Conservation (phyloP, 2,797 vertebrate species). For the Poeciliopsis paucimaculata region DNA sequence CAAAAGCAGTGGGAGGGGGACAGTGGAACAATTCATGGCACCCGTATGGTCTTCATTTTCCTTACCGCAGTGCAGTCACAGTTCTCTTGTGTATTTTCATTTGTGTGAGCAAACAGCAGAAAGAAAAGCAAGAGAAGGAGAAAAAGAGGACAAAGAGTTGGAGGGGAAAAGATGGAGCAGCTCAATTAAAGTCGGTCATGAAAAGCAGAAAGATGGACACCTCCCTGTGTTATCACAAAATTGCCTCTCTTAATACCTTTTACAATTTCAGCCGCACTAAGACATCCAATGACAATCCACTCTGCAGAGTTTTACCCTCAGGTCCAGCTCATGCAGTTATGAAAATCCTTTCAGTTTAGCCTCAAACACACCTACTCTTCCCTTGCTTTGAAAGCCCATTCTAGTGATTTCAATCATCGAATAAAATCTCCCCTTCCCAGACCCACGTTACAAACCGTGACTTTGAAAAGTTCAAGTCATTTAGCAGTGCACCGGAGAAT, state of each 20-base stretch:
- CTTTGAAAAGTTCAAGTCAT: conserved; percentile 68
- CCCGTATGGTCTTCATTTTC: conserved; percentile 72
- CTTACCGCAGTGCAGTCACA: conserved; percentile 58
- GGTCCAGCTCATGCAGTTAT: conserved; percentile 41
- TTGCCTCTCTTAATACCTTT: conserved; percentile 36
- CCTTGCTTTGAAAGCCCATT: conserved; percentile 35
- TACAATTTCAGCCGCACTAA: conserved; percentile 34
- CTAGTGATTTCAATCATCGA: conserved; percentile 60
- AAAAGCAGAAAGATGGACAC: conserved; percentile 39
- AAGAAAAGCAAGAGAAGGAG: conserved; percentile 9
- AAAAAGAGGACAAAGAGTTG: conserved; percentile 26
- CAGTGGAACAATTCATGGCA: conserved; percentile 69
- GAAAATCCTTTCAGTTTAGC: conserved; percentile 62
- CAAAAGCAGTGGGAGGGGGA: conserved; percentile 66
- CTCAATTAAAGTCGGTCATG: conserved; percentile 34
- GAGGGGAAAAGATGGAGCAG: conserved; percentile 25
- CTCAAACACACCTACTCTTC: conserved; percentile 47
- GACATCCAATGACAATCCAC: conserved; percentile 39
- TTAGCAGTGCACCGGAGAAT: conserved; percentile 53
- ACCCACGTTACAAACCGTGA: conserved; percentile 45
- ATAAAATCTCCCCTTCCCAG: conserved; percentile 47
- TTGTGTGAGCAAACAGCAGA: conserved; percentile 43
- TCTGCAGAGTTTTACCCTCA: conserved; percentile 40
- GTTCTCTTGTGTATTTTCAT: conserved; percentile 50
- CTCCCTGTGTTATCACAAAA: conserved; percentile 49